Evolutionary conservation across 2,113 vertebrate genomes (phyloP).

Genomic region (Chionodraco myersi): DNA sequence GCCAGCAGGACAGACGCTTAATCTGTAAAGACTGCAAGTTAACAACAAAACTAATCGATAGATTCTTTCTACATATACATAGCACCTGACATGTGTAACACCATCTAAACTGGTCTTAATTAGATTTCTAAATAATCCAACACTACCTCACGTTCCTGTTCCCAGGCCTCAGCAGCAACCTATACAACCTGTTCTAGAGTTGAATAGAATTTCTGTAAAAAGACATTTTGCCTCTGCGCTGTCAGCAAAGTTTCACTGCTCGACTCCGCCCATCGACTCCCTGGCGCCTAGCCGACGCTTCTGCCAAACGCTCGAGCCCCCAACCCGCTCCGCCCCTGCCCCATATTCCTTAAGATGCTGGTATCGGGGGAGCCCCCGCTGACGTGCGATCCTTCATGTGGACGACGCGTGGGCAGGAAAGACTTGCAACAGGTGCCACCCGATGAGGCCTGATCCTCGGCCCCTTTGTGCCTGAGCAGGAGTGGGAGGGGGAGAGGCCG

Average conservation of each 20-base stretch:
- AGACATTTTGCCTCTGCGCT: constrained; percentile 43
- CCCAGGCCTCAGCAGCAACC: constrained; percentile 5
- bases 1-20: not conserved
- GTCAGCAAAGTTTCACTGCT: constrained; percentile 66
- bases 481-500: constrained; percentile 85
- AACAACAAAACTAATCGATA: not conserved
- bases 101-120: not conserved
- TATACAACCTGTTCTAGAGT: not conserved
- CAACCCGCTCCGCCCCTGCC: constrained; percentile 38
- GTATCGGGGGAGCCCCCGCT: constrained; percentile 63
- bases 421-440: constrained; percentile 79
- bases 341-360: constrained; percentile 57
- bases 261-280: constrained; percentile 44
- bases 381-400: constrained; percentile 81
- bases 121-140: not conserved
- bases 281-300: constrained; percentile 43
- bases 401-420: constrained; percentile 82
- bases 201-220: constrained; percentile 5
- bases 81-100: not conserved
- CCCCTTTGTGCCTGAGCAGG: constrained; percentile 78
- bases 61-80: not conserved
- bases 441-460: constrained; percentile 63
- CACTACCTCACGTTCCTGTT: not conserved
- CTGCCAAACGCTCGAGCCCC: constrained; percentile 65
- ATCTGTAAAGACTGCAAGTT: not conserved